Evolutionary conservation across 1,140 invertebrate species (phyloP), one percentile per base, ranked within the genome.

Genomic region (Lordiphosa collinella): DNA sequence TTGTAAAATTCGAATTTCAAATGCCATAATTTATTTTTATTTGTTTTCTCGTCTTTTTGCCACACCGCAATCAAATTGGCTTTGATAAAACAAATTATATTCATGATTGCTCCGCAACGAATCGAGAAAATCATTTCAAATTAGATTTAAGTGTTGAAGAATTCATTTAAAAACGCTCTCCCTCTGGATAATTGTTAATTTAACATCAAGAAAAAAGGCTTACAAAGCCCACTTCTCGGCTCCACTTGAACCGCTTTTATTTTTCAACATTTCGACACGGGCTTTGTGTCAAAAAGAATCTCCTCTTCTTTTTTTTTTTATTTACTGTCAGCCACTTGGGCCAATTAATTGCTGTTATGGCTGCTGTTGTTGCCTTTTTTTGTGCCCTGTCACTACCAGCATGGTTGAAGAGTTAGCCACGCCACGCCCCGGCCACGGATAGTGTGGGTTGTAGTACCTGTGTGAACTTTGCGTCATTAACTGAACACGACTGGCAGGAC

Each of bases 1-100:
- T 60, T 69, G 70, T 54, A 79, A 82, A 80, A 66, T 82, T 71
- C 44, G 32, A 75, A 76, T 80, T 76, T 64, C 43, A 71, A 76
- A 82, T 67, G 57, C 44, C 50, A 76, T 82, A 76, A 71, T 68
- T 57, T 68, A 52, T 68, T 40, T 54, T 34, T 51, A 8, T 49
- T 44, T 54, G 36, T 16, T 34, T 13, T 46, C 51, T 52, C 44
- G 16, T 43, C 36, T 57, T 64, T 60, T 52, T 58, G 37, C 46
- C 34, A 36, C 40, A 18, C 40, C 37, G 50, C 69, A 64, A 64
- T 44, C 50, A 70, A 79, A 80, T 74, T 80, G 75, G 51, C 59
- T 70, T 61, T 59, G 57, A 53, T 64, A 64, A 65, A 74, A 68
- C 51, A 68, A 74, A 80, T 79, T 80, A 74, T 44, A 31, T 59